Evolutionary conservation across 2,888 invertebrate genomes (phyloP), one percentile per base, ranked within the genome.

Genomic region (Pemphredon lugubris): DNA sequence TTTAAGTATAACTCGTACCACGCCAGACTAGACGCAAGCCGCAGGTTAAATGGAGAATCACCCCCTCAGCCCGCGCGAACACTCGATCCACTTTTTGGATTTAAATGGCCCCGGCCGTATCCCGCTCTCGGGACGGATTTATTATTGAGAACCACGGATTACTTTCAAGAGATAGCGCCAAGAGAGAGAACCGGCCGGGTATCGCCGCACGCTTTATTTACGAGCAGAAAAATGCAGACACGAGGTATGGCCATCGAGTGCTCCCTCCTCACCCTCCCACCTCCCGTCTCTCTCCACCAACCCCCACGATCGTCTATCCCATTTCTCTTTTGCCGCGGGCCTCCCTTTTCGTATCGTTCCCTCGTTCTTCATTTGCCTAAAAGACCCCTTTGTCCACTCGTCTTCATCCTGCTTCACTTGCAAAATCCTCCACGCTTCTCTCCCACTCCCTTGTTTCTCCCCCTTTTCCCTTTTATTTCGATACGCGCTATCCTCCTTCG

Each of bases 131-230:
- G 63, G 77, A 77, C 77, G 79, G 79, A 86, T 86, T 87, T 86
- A 85, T 86, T 83, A 85, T 77, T 71, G 77, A 76, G 82, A 84
- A 77, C 73, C 79, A 79, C 77, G 79, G 80, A 79, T 77, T 82
- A 82, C 83, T 82, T 74, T 79, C 72, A 42, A 66, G 72, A 66
- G 79, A 72, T 64, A 71, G 42, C 45, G n/a, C 26, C 30, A 16
- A 23, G 20, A 13, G 48, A 18, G 39, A 20, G 23, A 37, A 32
- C 13, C 53, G 59, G 30, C 37, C 48, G 58, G 63, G 55, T 61
- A 61, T 68, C 64, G 58, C 39, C 55, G 68, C 55, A 61, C 69
- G 74, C 63, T 81, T 79, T 79, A 79, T 81, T 79, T 81, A 81
- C 73, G 78, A 71, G 78, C 66, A 68, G 74, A 80, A 74, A 79